Base-by-base conservation (phyloP, 2,113 vertebrate genomes). In the Catharus minimus region DNA sequence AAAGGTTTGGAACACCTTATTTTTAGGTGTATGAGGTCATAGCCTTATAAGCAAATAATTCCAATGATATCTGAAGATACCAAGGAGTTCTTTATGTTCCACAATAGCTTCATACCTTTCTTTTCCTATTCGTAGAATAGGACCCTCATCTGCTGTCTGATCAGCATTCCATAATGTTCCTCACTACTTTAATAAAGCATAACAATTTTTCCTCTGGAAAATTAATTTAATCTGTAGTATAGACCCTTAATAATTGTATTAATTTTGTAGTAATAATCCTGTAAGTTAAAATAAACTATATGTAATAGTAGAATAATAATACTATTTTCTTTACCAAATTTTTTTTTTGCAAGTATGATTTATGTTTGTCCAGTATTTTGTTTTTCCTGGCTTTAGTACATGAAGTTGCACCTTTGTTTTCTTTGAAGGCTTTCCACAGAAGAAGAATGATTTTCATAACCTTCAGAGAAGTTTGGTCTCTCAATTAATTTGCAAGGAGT, bases 121-220 rank as follows among this genome's bases (percentile, higher is more conserved):
- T 39, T 39, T 55, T 38, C 15, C 16, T 67, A 3, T 4, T 80
- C 38, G n/a, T 24, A 55, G 27, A 55, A 53, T 6, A 52, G 33
- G 39, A 47, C 13, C 14, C 10, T 0, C 0, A 6, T 72, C n/a
- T 92, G 13, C 43, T 74, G 21, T 27, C 53, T 56, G 22, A 47
- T 68, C 41, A 64, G 49, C 16, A n/a, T 85, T 43, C 41, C 28
- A 10, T 56, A 46, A 49, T 44, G 28, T 41, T 86, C n/a, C 33
- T 10, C n/a, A 8, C 21, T 69, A 62, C 22, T 67, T 19, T 32
- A 67, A 44, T 20, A 49, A 77, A 53, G 15, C 22, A 2, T 21
- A 61, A 46, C 32, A 82, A 11, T 72, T 89, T 84, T 33, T 81
- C 9, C 13, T 53, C 13, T 12, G 18, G 28, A 56, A 86, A 72